Base-by-base conservation (phyloP, 1,140 invertebrate genomes). In the Hylaeus volcanicus region DNA sequence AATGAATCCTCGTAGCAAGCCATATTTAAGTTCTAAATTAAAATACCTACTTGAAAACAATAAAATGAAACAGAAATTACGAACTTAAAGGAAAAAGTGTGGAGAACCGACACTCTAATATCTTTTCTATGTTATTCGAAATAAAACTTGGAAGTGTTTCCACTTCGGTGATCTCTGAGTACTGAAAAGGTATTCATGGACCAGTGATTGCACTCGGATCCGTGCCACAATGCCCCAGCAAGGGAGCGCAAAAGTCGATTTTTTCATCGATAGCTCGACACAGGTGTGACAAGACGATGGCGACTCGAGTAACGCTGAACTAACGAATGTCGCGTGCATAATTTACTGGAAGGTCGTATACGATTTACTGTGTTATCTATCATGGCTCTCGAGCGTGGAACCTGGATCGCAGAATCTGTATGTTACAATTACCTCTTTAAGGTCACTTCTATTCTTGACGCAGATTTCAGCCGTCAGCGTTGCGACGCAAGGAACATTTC, bases 371-470 rank as follows among this genome's bases (percentile, higher is more conserved):
- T 26, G 60, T 64, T 79, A 74, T 79, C 77, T 65, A 11, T 56
- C 39, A n/a, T 70, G 11, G 53, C 58, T 39, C 55, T 2, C 43
- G 6, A 8, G 6, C 51, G 1, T 12, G 26, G 9, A 8, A 5
- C n/a, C 65, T 79, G 26, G 26, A 79, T 79, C 77, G 56, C 5
- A 2, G 15, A 5, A 79, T 79, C 77, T 74, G 2, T 58, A 79
- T 61, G 65, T 70, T 58, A 79, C 77, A 79, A 74, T 79, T 79
- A 79, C 60, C 69, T 60, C 55, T 58, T 70, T 60, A 77, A 51
- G 65, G 55, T 60, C 45, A 45, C 8, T 37, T 12, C 9, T 51
- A 68, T 45, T 43, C 64, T 5, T 12, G 55, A 3, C 53, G 15
- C 41, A 48, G 74, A 63, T 63, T 60, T 61, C 56, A 12, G 9